Evolutionary conservation across 1,140 invertebrate species (phyloP).

Genomic region (Bathynomus jamesi): DNA sequence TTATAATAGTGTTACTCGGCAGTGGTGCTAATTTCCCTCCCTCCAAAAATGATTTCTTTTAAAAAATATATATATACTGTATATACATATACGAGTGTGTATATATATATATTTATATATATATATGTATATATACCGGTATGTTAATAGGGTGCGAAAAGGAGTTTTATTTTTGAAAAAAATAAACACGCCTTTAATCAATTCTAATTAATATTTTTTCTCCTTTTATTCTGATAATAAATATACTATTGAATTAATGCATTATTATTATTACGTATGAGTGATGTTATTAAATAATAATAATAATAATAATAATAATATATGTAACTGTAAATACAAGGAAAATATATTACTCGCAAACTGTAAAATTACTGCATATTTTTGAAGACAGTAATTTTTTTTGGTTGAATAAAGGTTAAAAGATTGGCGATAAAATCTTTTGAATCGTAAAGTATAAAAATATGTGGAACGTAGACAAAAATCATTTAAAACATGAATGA

Average conservation of each 20-base stretch:
- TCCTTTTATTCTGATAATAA: neutral
- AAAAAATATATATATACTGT: conserved; percentile 3
- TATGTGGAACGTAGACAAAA: no score
- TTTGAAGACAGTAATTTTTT: no score
- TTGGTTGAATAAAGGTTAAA: no score
- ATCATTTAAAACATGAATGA: no score
- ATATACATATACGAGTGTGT: conserved; percentile 3
- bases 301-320: conserved; percentile 4
- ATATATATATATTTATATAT: conserved; percentile 7
- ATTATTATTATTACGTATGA: conserved; percentile 3
- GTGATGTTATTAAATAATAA: neutral
- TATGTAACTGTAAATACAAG: neutral
- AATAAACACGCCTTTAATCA: neutral
- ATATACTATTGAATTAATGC: neutral
- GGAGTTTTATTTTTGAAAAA: neutral
- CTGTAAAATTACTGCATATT: no score
- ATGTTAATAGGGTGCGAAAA: neutral
- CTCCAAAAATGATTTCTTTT: no score
- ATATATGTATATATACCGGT: conserved; percentile 3
- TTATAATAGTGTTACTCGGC: no score
- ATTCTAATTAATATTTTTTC: neutral
- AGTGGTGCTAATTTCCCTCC: no score
- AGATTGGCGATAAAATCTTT: no score
- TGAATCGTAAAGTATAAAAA: no score
- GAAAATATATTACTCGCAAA: neutral